Percentiles rank a stretch among this genome's conserved stretches.
phyloP scores from a whole-genome alignment of 1,140 invertebrate genomes.

The Zaprionus africanus region DNA sequence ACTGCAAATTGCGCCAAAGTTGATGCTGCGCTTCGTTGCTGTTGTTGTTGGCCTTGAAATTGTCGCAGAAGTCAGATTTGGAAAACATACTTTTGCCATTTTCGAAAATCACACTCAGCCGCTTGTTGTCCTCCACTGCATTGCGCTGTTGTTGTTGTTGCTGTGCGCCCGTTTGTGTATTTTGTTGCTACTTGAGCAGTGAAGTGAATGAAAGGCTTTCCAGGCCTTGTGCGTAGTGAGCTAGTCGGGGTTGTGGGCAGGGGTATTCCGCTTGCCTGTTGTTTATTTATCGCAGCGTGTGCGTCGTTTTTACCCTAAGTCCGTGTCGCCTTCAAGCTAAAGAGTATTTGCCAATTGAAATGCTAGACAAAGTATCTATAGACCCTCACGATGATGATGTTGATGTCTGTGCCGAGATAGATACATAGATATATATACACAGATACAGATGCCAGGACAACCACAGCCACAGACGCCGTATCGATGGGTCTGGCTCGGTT shows the following conservation, averaged over 20 bases:
- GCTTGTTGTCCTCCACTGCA: slow-evolving; percentile 18
- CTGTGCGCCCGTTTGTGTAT: slow-evolving; percentile 60
- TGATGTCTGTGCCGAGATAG: slow-evolving; percentile 44
- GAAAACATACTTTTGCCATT: slow-evolving; percentile 82
- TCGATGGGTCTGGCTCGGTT: slow-evolving; percentile 16
- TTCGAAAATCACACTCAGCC: slow-evolving; percentile 78
- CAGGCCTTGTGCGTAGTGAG: slow-evolving; percentile 25
- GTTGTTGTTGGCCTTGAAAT: slow-evolving; percentile 69
- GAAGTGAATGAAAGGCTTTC: slow-evolving; percentile 80
- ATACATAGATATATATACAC: slow-evolving; percentile 1
- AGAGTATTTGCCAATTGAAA: slow-evolving; percentile 82
- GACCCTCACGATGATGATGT: slow-evolving; percentile 52
- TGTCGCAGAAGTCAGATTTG: slow-evolving; percentile 72
- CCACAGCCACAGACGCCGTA: slow-evolving; percentile 8
- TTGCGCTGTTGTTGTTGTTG: slow-evolving; percentile 12
- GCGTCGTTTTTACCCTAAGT: slow-evolving; percentile 56
- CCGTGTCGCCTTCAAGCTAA: slow-evolving; percentile 60
- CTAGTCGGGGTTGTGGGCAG: not conserved
- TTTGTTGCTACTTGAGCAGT: slow-evolving; percentile 75
- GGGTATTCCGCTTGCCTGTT: slow-evolving; percentile 36
- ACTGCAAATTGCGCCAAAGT: slow-evolving; percentile 60
- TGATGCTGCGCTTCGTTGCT: slow-evolving; percentile 29
- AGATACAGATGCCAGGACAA: not conserved
- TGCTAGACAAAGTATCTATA: slow-evolving; percentile 82
- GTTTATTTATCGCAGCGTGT: slow-evolving; percentile 76